Evolutionary conservation across 2,888 invertebrate species (phyloP), one percentile per base, ranked within the genome.

Genomic region (Scrobipalpa atriplicella): DNA sequence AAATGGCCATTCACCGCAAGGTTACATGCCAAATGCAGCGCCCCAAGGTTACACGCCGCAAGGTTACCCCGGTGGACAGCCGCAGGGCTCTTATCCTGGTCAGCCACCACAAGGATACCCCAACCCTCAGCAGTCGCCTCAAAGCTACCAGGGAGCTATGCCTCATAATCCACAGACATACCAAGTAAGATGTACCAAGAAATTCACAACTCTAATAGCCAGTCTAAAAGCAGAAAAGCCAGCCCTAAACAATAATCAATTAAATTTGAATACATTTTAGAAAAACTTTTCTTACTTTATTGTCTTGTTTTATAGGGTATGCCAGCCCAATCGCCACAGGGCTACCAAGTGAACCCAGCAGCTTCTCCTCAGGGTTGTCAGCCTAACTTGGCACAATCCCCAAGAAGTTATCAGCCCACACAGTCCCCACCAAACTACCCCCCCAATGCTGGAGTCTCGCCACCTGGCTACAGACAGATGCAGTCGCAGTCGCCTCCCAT

Each of bases 301-400:
- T 39, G 43, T n/a, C 1, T 21, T 19, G 73, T 56, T 21, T 21
- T 56, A 13, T 13, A 90, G 89, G 84, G 86, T 77, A 85, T 89
- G 58, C 82, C 91, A 47, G 85, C 84, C 16, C 93, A 90, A 70
- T 85, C 93, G 6, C 89, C 94, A 19, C 94, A 94, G 74, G 90
- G 90, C 66, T 94, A 93, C 69, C 94, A 93, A 82, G 93, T 93
- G 56, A 94, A 93, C 69, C 89, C 93, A 65, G 89, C 92, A 13
- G 86, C 93, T 60, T 90, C 94, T 66, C 92, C 94, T 13, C 94
- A 94, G 68, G 88, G 81, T 62, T 90, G 90, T 72, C 90, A 85
- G 71, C 82, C 90, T 16, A 87, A 82, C 70, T 78, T 91, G 71
- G 80, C 85, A 16, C 91, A 90, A 68, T 87, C 92, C 0, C 91